Percentiles rank a stretch among this genome's conserved stretches.
phyloP scores from a whole-genome alignment of 92 coral and sea anemone genomes.

The Muricea muricata region DNA sequence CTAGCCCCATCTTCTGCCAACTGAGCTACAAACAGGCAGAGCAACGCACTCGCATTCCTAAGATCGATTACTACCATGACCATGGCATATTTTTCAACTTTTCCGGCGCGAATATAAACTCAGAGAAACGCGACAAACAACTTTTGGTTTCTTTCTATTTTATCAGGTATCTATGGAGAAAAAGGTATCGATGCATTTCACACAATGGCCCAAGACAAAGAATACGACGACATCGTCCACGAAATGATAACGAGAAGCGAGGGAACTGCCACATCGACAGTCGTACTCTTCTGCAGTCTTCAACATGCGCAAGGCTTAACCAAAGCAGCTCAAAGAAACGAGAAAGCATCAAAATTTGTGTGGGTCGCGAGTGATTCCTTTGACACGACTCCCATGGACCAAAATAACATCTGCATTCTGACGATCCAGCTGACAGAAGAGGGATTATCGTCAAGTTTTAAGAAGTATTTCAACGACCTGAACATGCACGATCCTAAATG shows the following conservation, averaged over 20 bases:
- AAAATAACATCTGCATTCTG: slow-evolving; percentile 42
- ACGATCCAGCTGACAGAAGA: slow-evolving; percentile 81
- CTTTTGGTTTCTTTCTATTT: too few species aligned
- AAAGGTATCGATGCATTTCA: slow-evolving; percentile 78
- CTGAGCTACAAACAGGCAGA: too few species aligned
- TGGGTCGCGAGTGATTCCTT: slow-evolving; percentile 90
- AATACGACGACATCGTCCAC: slow-evolving; percentile 64
- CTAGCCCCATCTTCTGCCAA: too few species aligned
- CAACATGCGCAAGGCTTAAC: slow-evolving; percentile 78
- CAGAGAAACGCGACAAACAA: too few species aligned
- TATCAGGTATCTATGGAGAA: slow-evolving; percentile 85
- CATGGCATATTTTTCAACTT: too few species aligned
- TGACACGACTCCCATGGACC: slow-evolving; percentile 82
- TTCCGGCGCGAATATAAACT: too few species aligned
- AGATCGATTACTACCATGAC: too few species aligned
- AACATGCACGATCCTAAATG: slow-evolving; percentile 50
- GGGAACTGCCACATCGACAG: slow-evolving; percentile 68
- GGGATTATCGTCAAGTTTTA: slow-evolving; percentile 66
- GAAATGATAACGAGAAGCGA: slow-evolving; percentile 42
- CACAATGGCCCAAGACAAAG: slow-evolving; percentile 64
- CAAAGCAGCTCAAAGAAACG: slow-evolving; percentile 67
- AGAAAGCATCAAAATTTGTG: slow-evolving; percentile 59
- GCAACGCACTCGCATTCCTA: too few species aligned
- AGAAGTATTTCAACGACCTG: slow-evolving; percentile 57
- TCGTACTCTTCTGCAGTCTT: slow-evolving; percentile 78